Evolutionary conservation across 2,888 invertebrate species (phyloP), one percentile per base, ranked within the genome.

Genomic region (Nasonovia ribisnigri): DNA sequence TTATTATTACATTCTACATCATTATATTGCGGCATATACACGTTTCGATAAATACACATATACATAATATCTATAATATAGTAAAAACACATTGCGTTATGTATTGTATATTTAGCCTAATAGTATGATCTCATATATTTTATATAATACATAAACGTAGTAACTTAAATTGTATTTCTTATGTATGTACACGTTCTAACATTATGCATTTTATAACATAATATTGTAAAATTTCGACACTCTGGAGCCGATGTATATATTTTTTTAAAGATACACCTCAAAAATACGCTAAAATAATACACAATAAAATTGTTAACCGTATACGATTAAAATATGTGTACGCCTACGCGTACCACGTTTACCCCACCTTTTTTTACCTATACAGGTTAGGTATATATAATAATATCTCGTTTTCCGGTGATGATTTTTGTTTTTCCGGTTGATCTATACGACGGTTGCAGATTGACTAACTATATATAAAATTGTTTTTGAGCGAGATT

Each of bases 1-100:
- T 8, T 86, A 26, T 48, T 13, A 43, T 60, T 26, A 88, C 88
- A 92, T 88, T 92, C 88, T 92, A 93, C 43, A 89, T 89, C 84
- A 93, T 93, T 88, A 84, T 93, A 93, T 93, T 93, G 93, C 93
- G 48, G 57, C 93, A 90, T 86, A 90, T 93, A 93, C 90, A 93
- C 93, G 93, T 84, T 84, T 60, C 46, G 84, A 84, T 89, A 92
- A 88, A 84, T 86, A 92, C 67, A 91, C 54, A 91, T 77, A 24
- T 54, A 91, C 36, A 91, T 54, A 54, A 51, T 36, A 77, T 36
- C 77, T 77, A 77, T 36, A 92, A 77, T 36, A 87, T 67, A 84
- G 8, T 36, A 60, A 93, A 84, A 89, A 90, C 77, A 92, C 54
- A 54, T 60, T 86, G 16, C 36, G 48, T 84, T 57, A 86, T 48